Evolutionary conservation across 2,888 invertebrate genomes (phyloP).

Genomic region (Marasmarcha lunaedactyla): DNA sequence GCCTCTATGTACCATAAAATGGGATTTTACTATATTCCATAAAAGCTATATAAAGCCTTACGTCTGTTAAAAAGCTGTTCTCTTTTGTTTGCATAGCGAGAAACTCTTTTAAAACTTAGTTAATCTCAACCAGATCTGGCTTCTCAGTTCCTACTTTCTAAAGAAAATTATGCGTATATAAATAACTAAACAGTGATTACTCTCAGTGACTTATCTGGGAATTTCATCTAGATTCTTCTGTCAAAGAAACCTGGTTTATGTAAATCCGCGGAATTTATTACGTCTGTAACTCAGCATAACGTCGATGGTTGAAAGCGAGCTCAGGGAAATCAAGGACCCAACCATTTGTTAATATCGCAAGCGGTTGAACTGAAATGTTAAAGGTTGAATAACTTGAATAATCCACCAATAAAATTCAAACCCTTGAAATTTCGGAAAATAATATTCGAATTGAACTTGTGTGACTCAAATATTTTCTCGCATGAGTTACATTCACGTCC

Average conservation of each 20-base stretch:
- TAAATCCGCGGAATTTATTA: conserved; percentile 46
- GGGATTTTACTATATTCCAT: conserved; percentile 33
- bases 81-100: too few species aligned
- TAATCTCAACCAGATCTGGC: too few species aligned
- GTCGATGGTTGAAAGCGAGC: conserved; percentile 25
- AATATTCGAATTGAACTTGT: conserved; percentile 8
- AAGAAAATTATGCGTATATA: conserved; percentile 38
- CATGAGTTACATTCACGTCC: conserved; percentile 48
- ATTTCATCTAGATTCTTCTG: conserved; percentile 43
- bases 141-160: conserved; percentile 21
- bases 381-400: conserved; percentile 1
- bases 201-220: conserved; percentile 27
- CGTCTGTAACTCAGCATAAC: conserved; percentile 29
- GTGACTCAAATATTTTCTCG: conserved; percentile 41
- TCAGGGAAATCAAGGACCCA: conserved; percentile 28
- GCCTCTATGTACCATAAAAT: conserved; percentile 40
- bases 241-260: conserved; percentile 44
- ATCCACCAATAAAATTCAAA: not conserved
- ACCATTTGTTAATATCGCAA: conserved; percentile 39
- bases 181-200: conserved; percentile 28
- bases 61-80: too few species aligned
- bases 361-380: conserved; percentile 4
- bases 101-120: too few species aligned
- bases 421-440: not conserved
- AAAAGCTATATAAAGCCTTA: too few species aligned